Conservation (phyloP, 2,888 invertebrate genomes). For the Ceriagrion tenellum region DNA sequence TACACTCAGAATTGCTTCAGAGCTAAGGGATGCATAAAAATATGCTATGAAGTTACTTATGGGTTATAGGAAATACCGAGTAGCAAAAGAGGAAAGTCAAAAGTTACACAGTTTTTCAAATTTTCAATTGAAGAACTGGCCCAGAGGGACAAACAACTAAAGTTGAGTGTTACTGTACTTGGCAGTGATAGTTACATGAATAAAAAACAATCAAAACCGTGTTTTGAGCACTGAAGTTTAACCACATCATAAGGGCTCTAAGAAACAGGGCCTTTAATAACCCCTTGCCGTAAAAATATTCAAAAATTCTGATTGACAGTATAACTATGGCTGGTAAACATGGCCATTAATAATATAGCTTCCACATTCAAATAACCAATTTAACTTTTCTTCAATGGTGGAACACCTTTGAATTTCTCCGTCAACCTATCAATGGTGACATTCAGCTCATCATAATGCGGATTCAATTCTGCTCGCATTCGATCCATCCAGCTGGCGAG, state of each 20-base stretch:
- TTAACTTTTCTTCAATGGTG: conserved; percentile 32
- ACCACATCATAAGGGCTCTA: too few species aligned
- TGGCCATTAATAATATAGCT: not conserved
- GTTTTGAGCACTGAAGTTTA: too few species aligned
- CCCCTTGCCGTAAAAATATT: not conserved
- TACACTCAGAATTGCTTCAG: too few species aligned
- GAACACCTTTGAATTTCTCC: conserved; percentile 57
- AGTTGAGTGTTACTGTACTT: not conserved
- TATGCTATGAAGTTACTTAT: too few species aligned
- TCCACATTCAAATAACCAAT: not conserved
- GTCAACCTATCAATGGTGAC: not conserved
- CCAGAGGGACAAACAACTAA: too few species aligned
- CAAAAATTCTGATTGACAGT: not conserved
- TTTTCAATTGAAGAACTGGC: too few species aligned
- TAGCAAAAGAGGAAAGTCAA: too few species aligned
- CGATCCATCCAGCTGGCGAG: conserved; percentile 76
- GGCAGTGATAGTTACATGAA: not conserved
- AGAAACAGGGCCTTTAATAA: too few species aligned
- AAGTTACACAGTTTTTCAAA: too few species aligned
- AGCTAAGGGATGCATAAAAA: too few species aligned
- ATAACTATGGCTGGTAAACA: not conserved
- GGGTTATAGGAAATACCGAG: too few species aligned
- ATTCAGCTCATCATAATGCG: conserved; percentile 75
- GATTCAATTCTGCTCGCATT: conserved; percentile 75
- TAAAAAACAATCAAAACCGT: too few species aligned